A percentile compares a stretch with the other conserved stretches of the same genome.
Evolutionary conservation across 1,140 invertebrate genomes (phyloP).

Genomic region (Pseudomyrmex sp.): DNA sequence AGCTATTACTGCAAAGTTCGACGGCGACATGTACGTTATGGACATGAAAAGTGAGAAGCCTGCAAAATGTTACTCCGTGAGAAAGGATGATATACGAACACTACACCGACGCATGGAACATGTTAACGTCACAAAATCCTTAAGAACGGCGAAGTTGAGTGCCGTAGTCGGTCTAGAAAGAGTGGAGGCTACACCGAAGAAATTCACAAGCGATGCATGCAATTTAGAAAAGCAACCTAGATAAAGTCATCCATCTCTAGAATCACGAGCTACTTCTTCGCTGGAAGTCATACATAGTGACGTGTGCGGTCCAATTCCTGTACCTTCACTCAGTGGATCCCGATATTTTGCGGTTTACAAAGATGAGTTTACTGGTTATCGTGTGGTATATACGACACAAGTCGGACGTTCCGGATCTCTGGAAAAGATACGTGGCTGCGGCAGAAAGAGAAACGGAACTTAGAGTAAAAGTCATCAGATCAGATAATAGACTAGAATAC

Average conservation of each 20-base stretch:
- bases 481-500: background rate
- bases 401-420: background rate
- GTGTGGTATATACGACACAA: background rate
- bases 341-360: slow-evolving; percentile 16
- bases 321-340: background rate
- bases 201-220: background rate
- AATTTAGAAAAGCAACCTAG: background rate
- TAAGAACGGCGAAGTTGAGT: background rate
- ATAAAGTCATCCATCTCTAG: background rate
- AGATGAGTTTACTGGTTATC: background rate
- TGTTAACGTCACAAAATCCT: background rate
- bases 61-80: background rate
- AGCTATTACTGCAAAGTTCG: background rate
- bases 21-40: background rate
- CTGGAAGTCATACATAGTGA: background rate
- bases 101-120: background rate
- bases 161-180: background rate
- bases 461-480: background rate
- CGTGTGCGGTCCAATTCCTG: slow-evolving; percentile 3
- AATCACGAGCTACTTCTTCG: no score
- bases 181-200: background rate
- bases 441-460: background rate
- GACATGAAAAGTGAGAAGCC: background rate
- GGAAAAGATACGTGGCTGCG: background rate
- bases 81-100: background rate